Base-by-base conservation (phyloP, 2,888 invertebrate genomes). In the Pristionchus mayeri region DNA sequence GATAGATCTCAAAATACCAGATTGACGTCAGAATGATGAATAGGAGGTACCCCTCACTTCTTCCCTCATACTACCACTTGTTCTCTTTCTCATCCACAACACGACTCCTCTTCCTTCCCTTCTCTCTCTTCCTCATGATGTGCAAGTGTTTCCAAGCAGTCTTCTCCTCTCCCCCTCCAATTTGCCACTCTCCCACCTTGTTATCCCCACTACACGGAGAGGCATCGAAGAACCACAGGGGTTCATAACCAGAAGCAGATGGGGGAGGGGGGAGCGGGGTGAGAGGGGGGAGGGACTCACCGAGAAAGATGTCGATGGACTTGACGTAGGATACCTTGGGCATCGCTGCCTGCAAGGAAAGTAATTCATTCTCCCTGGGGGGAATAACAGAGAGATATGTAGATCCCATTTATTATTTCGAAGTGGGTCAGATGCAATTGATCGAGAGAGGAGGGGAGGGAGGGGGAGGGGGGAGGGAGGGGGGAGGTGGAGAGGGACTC, bases 311-410 rank as follows among this genome's bases (percentile, higher is more conserved):
- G 94, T 98, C 98, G 94, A 98, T 98, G 67, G 89, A 88, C 94
- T 97, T 97, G 94, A 97, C 97, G 94, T 97, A 97, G 89, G 97
- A 97, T 93, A 97, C 97, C 95, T 98, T 97, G 92, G 98, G 98
- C 94, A 98, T 95, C 11, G 90, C 83, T 34, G 88, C 88, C 88
- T 90, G 86, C 44, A 89, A 87, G n/a, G 2, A 30, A 40, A 21
- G 40, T 21, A 75, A 24, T 40, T n/a, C n/a, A n/a, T n/a, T n/a
- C n/a, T n/a, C n/a, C n/a, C n/a, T n/a, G n/a, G n/a, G n/a, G n/a
- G n/a, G n/a, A n/a, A n/a, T n/a, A n/a, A n/a, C n/a, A n/a, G n/a
- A n/a, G n/a, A n/a, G n/a, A n/a, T n/a, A n/a, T n/a, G n/a, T n/a
- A n/a, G n/a, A n/a, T n/a, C n/a, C n/a, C n/a, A n/a, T n/a, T n/a